Base-by-base conservation (phyloP, 1,140 invertebrate genomes). In the Bombus superbus region DNA sequence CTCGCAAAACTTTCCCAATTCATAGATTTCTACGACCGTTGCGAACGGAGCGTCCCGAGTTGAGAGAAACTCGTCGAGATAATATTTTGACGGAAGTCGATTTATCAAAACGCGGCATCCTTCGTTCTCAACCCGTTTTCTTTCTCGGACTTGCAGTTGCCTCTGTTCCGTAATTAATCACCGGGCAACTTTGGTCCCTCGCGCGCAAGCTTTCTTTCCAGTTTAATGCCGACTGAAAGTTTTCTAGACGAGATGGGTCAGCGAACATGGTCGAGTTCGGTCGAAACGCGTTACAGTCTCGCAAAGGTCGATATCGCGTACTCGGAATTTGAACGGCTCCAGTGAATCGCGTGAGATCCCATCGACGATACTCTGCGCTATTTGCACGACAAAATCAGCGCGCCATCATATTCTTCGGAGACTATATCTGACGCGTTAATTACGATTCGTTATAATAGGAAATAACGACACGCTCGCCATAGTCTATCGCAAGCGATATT, bases 91-190 rank as follows among this genome's bases (percentile, higher is more conserved):
- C 35, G 35, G 25, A 42, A n/a, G 53, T 74, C 80, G 69, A 88
- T 88, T 88, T 87, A 83, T 88, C 80, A 88, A 68, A 79, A 87
- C 59, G 47, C 72, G 64, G 40, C 68, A 71, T 71, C 25, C 10
- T 71, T 71, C 68, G 13, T 71, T 42, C 40, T 42, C 42, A 42
- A 72, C 69, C 40, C 6, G 28, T 68, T 71, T 64, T 72, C 32
- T 73, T 35, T 62, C 35, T n/a, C 42, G 64, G 66, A 62, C 35
- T 53, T 78, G 47, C 28, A 35, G 81, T 87, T 69, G 68, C 13
- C 18, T 73, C 53, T 35, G 66, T 53, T 47, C 66, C n/a, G 80
- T 83, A 88, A 88, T 88, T 88, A 88, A 88, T 88, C 74, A 87
- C 71, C 77, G 79, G n/a, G 42, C 38, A 71, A 66, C 69, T 44